These are phyloP conservation scores for Eupristina koningsbergeri DNA, from an alignment of 1,140 invertebrate genomes.

Conservation along the genomic window DNA sequence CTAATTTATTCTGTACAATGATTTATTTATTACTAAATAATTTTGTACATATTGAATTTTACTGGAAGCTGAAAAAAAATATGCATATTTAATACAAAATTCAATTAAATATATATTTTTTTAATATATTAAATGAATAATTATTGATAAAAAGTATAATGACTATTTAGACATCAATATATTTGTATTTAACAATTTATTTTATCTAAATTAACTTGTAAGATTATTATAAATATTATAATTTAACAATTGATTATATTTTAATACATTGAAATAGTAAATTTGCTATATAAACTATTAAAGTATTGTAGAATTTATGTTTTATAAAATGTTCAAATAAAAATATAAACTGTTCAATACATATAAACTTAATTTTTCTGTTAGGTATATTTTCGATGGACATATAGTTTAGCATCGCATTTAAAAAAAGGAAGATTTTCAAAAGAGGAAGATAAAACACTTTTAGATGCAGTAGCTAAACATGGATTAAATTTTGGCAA, in stretches of 20 bases:
- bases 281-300: too few relatives aligned
- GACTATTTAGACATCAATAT: too few relatives aligned
- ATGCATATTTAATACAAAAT: too few relatives aligned
- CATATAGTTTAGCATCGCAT: slow-evolving; percentile 68
- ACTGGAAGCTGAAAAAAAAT: too few relatives aligned
- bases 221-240: background rate
- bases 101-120: too few relatives aligned
- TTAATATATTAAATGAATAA: too few relatives aligned
- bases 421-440: slow-evolving; percentile 77
- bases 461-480: slow-evolving; percentile 75
- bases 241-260: background rate
- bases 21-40: background rate
- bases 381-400: slow-evolving; percentile 70
- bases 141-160: too few relatives aligned
- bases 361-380: too few relatives aligned
- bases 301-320: too few relatives aligned
- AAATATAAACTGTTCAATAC: too few relatives aligned
- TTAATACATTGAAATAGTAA: background rate
- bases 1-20: background rate
- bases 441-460: slow-evolving; percentile 76
- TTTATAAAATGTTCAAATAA: background rate
- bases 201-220: background rate
- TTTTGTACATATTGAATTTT: too few relatives aligned
- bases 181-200: background rate
- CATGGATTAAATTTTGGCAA: slow-evolving; percentile 77